Conservation (phyloP, 2,113 vertebrate species). For the Etheostoma cragini region DNA sequence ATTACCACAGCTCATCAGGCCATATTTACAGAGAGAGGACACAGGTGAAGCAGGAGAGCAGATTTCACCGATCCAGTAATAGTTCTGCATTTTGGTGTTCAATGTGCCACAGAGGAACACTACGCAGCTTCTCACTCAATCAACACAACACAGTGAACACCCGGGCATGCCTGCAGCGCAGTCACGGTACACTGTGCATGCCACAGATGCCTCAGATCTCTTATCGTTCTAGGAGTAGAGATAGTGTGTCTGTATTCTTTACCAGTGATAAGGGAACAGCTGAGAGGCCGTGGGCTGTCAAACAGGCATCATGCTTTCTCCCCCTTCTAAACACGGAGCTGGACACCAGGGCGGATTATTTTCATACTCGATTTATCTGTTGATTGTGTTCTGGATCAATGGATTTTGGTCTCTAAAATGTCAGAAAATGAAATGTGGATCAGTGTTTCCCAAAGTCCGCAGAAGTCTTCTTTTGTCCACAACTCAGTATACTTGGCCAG, state of each 20-base stretch:
- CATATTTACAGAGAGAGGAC: constrained; percentile 70
- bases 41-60: background rate
- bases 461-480: no score
- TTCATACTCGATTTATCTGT: no score
- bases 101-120: constrained; percentile 27
- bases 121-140: constrained; percentile 2
- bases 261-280: constrained; percentile 29
- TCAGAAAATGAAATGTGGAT: no score
- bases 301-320: background rate
- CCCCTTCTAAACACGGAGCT: background rate
- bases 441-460: no score
- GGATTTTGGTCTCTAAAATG: no score
- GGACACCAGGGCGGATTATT: background rate
- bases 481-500: no score
- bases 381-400: no score
- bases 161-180: constrained; percentile 18
- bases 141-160: constrained; percentile 23
- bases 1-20: constrained; percentile 71
- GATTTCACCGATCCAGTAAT: constrained; percentile 3
- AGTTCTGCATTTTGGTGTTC: constrained; percentile 29
- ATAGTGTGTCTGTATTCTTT: constrained; percentile 21
- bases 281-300: constrained; percentile 28
- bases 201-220: constrained; percentile 51
- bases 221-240: constrained; percentile 9
- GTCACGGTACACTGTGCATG: constrained; percentile 8